Evolutionary conservation across 2,113 vertebrate species (phyloP), one percentile per base, ranked within the genome.

Genomic region (Chinchilla lanigera): DNA sequence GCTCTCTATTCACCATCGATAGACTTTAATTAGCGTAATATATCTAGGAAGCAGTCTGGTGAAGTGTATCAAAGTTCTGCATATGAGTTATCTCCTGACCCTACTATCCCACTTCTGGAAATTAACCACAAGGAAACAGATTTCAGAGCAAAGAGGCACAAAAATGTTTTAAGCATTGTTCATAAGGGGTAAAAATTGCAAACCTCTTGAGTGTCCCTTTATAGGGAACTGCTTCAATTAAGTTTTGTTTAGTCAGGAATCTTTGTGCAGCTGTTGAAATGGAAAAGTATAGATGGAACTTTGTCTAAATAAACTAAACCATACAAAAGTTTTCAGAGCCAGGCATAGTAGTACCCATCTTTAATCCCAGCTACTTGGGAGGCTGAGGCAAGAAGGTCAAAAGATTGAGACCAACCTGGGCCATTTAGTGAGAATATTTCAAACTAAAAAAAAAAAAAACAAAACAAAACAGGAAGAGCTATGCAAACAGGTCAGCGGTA

Each of bases 121-220:
- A 93, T 73, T 89, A 95, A 97, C 89, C 83, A 82, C 60, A 93
- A 94, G 9, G 3, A 86, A 96, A 92, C 26, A 96, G 52, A 73
- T 91, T 93, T 86, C 38, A 93, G 91, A 88, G 52, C 63, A 94
- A 86, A 97, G 86, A 96, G 24, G 28, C 69, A 92, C 50, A 86
- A 97, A 97, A 90, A 89, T 94, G 87, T 77, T 92, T 95, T 77
- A 60, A 88, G 19, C 44, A 92, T 20, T 96, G 33, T 89, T 96
- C 93, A 81, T 54, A 92, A 61, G 20, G 52, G 50, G 56, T 44
- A 89, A 95, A 95, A 87, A 38, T 9, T 78, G 54, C 9, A 92
- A 96, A 89, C 28, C 86, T 75, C 14, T 84, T 65, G 83, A 35
- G 41, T 75, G 33, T 3, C n/a, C 44, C 81, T 77, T 92, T 93